These are phyloP conservation scores for Cossypha heuglini DNA, from an alignment of 2,797 vertebrate genomes.

Conservation along the genomic window DNA sequence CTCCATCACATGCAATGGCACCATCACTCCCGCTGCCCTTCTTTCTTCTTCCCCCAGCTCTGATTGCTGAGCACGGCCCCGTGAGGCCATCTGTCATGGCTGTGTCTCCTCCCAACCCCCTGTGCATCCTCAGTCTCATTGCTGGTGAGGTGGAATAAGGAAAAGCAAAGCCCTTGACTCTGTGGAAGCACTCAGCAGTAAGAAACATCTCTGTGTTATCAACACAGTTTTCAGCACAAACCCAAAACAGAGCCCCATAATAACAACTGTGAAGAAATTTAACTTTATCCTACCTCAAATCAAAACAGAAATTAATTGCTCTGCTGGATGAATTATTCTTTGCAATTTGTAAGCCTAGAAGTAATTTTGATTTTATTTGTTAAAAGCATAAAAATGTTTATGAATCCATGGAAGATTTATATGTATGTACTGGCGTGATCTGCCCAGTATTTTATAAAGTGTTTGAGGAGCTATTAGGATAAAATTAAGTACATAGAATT, in stretches of 20 bases:
- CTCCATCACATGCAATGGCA: background rate
- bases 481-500: background rate
- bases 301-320: background rate
- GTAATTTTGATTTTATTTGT: background rate
- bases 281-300: background rate
- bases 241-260: background rate
- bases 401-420: background rate
- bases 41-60: background rate
- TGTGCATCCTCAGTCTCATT: background rate
- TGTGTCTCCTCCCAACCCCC: background rate
- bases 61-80: background rate
- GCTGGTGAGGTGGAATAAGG: background rate
- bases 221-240: background rate
- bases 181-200: background rate
- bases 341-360: background rate
- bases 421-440: background rate
- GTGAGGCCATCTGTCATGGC: background rate
- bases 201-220: background rate
- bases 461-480: background rate
- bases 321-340: background rate
- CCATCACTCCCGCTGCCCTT: rapidly evolving
- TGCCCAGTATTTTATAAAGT: background rate
- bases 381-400: background rate
- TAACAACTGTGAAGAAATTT: background rate
- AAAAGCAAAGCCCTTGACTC: background rate